Base-by-base conservation (phyloP, 2,113 vertebrate genomes). In the Sturnus vulgaris region DNA sequence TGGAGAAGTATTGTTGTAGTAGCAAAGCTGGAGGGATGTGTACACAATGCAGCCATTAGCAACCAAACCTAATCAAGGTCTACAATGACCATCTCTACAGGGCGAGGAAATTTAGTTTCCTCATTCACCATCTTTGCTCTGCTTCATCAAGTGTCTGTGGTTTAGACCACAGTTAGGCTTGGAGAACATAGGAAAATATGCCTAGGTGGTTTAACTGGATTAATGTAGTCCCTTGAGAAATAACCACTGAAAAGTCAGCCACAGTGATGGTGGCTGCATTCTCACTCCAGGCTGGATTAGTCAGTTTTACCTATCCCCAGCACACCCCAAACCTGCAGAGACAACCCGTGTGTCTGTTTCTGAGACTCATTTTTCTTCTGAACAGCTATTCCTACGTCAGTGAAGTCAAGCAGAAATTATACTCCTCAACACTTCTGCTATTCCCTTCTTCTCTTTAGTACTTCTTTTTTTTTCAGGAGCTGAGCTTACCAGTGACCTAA, bases 401-500 rank as follows among this genome's bases (percentile, higher is more conserved):
- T 24, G 18, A 88, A 73, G 19, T 56, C 78, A 93, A 37, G 14
- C 31, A 39, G 50, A 81, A 82, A 66, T 66, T 33, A 71, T 31
- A 33, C 17, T 92, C 24, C 47, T 75, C 55, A 64, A n/a, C 6
- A 18, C 24, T 79, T 71, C 18, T 31, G 44, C 22, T 68, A 24
- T 64, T 76, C 49, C 53, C 8, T 37, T 77, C 44, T 68, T 56
- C 35, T 39, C 20, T 82, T 90, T 35, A 27, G 37, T 39, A 10
- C 15, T 76, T 87, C 12, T 59, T 72, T 18, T 39, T 92, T 23
- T 39, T 90, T 82, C 86, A 72, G 55, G 63, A 82, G 18, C 42
- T 92, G 57, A 82, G 63, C 40, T 87, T 92, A 92, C 68, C 82
- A 37, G 39, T 82, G 84, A 24, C 95, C 95, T 94, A 71, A 92